Evolutionary conservation across 1,140 invertebrate genomes (phyloP).

Genomic region (Euglossa dilemma): DNA sequence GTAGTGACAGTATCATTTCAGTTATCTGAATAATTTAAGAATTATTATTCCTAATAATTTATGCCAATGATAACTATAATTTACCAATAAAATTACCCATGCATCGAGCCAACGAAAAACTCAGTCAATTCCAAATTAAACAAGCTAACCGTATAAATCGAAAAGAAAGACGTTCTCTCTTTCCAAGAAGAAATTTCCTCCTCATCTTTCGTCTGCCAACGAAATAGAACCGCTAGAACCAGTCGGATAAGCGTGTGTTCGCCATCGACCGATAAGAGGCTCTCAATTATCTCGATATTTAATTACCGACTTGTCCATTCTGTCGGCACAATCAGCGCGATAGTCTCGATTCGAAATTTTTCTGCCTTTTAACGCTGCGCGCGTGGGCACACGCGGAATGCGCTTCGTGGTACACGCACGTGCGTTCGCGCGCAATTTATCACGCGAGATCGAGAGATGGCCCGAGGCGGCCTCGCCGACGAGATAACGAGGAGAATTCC

Average conservation of each 20-base stretch:
- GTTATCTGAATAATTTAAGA: no score
- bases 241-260: not conserved
- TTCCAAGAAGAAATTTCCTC: not conserved
- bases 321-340: not conserved
- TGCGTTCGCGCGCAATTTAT: constrained; percentile 61
- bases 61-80: no score
- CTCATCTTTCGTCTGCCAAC: no score
- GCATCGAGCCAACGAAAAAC: no score
- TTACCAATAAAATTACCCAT: no score
- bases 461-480: constrained; percentile 28
- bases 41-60: no score
- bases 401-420: constrained; percentile 18
- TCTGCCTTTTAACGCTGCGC: not conserved
- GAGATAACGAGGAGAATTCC: constrained; percentile 48
- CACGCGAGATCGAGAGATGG: constrained; percentile 59
- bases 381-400: constrained; percentile 30
- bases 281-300: not conserved
- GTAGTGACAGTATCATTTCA: no score
- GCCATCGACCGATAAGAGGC: no score
- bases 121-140: no score
- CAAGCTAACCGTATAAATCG: no score
- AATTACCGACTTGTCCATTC: not conserved
- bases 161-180: no score
- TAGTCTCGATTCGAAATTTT: not conserved
- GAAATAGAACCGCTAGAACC: not conserved